Conservation (phyloP, 2,888 invertebrate genomes). For the Pheosia tremula region DNA sequence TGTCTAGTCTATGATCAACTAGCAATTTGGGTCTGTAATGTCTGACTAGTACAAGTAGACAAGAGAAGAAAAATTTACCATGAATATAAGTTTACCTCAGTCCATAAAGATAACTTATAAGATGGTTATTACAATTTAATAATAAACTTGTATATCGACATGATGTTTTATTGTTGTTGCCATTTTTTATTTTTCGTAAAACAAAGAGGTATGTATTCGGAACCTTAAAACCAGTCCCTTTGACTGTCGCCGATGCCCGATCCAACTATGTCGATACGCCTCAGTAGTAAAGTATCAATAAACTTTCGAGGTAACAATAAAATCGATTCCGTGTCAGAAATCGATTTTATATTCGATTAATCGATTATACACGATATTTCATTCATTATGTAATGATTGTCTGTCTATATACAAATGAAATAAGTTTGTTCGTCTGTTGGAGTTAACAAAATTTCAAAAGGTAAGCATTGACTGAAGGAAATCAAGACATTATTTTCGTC, state of each 20-base stretch:
- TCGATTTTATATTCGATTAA: constrained; percentile 28
- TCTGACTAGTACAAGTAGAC: no score
- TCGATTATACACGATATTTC: constrained; percentile 33
- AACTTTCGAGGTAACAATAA: constrained; percentile 27
- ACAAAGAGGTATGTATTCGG: background rate
- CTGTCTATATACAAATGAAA: constrained; percentile 9
- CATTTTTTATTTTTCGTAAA: no score
- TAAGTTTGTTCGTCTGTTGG: constrained; percentile 16
- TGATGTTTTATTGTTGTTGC: no score
- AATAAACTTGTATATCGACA: no score
- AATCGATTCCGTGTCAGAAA: constrained; percentile 35
- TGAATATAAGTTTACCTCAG: no score
- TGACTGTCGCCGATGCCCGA: background rate
- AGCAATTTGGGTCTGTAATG: no score
- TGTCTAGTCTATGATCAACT: no score
- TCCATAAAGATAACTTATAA: no score
- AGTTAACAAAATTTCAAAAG: background rate
- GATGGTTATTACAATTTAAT: no score
- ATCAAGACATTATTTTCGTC: no score
- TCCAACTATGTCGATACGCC: constrained; percentile 17
- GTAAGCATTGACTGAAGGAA: no score
- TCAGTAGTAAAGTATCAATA: constrained; percentile 28
- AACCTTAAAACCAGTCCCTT: background rate
- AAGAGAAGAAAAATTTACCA: no score
- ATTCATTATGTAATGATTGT: constrained; percentile 27